A percentile compares a stretch with the other conserved stretches of the same genome.
These are phyloP conservation scores for Casuarius casuarius DNA, from an alignment of 2,113 vertebrate genomes.

Conservation along the genomic window DNA sequence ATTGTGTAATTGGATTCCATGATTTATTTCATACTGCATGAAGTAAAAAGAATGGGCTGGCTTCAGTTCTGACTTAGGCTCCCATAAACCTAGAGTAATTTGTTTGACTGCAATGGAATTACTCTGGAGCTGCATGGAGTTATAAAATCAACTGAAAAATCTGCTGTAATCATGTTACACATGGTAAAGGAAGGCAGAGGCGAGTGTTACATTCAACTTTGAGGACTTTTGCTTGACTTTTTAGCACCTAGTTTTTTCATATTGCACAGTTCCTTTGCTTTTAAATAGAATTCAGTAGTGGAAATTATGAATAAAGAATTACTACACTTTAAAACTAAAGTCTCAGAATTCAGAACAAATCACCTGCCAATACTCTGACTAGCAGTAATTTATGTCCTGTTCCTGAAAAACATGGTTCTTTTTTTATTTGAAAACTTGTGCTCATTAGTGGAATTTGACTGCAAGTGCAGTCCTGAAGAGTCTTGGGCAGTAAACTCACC, in stretches of 20 bases:
- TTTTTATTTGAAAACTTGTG: not conserved
- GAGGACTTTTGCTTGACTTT: not conserved
- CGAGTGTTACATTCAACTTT: not conserved
- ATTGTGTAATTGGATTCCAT: slow-evolving; percentile 4
- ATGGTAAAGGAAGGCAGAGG: not conserved
- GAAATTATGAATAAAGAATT: not conserved
- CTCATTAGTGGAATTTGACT: not conserved
- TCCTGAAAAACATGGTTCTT: not conserved
- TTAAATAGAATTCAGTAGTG: not conserved
- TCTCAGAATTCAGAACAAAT: not conserved
- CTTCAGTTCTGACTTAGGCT: not conserved
- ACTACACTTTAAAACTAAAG: not conserved
- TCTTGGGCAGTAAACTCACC: not conserved
- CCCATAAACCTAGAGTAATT: slow-evolving; percentile 27
- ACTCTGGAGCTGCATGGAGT: not conserved
- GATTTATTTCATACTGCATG: slow-evolving; percentile 4
- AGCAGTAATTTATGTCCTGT: not conserved
- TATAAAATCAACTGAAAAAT: not conserved
- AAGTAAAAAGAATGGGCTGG: not conserved
- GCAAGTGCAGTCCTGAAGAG: not conserved
- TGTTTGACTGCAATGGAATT: slow-evolving; percentile 24
- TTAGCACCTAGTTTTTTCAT: not conserved
- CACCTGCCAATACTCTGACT: not conserved
- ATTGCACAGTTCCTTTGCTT: not conserved
- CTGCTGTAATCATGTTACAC: not conserved